Percentiles rank a stretch among this genome's conserved stretches.
Evolutionary conservation across 2,113 vertebrate species (phyloP).

Genomic region (Xiphophorus couchianus): DNA sequence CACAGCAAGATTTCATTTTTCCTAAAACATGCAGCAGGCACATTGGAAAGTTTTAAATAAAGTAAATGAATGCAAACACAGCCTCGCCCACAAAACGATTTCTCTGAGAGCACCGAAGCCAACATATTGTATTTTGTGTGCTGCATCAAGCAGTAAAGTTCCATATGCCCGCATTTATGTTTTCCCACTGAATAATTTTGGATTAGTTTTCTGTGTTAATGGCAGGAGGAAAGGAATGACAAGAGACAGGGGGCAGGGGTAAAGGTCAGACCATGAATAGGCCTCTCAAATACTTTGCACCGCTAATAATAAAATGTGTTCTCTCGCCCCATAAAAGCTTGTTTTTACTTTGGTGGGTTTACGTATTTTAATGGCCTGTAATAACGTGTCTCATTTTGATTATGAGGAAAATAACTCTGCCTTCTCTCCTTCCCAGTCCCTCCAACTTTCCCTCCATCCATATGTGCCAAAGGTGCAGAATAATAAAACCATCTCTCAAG

Average conservation of each 20-base stretch:
- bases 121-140: conserved; percentile 62
- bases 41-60: conserved; percentile 65
- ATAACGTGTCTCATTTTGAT: conserved; percentile 24
- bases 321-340: conserved; percentile 25
- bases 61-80: conserved; percentile 56
- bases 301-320: conserved; percentile 47
- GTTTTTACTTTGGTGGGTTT: conserved; percentile 38
- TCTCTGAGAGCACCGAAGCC: conserved; percentile 45
- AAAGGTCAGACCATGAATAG: conserved; percentile 67
- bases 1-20: conserved; percentile 55
- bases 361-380: conserved; percentile 29
- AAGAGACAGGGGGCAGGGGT: conserved; percentile 28
- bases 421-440: conserved; percentile 17
- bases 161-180: conserved; percentile 54
- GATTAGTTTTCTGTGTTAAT: conserved; percentile 66
- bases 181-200: conserved; percentile 55
- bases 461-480: conserved; percentile 46
- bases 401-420: conserved; percentile 6
- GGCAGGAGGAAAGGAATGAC: conserved; percentile 49
- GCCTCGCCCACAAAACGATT: conserved; percentile 55
- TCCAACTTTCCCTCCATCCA: conserved; percentile 28
- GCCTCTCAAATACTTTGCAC: conserved; percentile 45
- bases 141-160: conserved; percentile 51
- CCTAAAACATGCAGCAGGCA: conserved; percentile 60
- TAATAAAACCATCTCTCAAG: conserved; percentile 65